A percentile compares a stretch with the other conserved stretches of the same genome.
These are phyloP conservation scores for Aurelia aurita DNA, from an alignment of 30 jellyfish, hydroid and myxozoan species.

Conservation along the genomic window DNA sequence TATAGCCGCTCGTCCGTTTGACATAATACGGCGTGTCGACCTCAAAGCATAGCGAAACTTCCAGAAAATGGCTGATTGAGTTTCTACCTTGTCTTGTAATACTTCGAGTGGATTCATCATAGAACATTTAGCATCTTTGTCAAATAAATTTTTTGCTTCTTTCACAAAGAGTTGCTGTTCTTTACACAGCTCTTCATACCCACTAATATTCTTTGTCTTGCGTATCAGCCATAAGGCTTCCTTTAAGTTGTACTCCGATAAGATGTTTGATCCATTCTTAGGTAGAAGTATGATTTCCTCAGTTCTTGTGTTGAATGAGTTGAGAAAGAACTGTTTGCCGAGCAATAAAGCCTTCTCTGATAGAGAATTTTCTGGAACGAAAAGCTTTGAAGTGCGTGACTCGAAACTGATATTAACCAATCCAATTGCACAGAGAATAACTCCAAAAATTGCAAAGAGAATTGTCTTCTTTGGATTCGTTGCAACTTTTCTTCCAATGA, in stretches of 20 bases:
- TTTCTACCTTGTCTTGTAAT: constrained; percentile 3
- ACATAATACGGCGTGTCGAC: constrained; percentile 40
- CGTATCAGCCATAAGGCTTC: constrained; percentile 44
- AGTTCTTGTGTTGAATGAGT: constrained; percentile 47
- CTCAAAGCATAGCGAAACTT: constrained; percentile 26
- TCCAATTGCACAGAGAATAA: constrained; percentile 41
- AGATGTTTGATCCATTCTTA: constrained; percentile 53
- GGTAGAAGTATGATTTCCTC: constrained; percentile 58
- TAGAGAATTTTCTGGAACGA: constrained; percentile 53
- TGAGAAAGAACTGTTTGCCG: constrained; percentile 50
- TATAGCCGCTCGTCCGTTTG: constrained; percentile 74
- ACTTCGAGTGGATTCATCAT: constrained; percentile 62
- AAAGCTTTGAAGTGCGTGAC: constrained; percentile 45
- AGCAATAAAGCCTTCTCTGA: constrained; percentile 50
- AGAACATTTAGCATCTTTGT: constrained; percentile 22
- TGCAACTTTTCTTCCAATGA: constrained; percentile 56
- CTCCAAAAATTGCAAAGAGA: constrained; percentile 10
- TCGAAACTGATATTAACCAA: constrained; percentile 33
- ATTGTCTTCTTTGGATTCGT: constrained; percentile 61
- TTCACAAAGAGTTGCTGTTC: constrained; percentile 28
- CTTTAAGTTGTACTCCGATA: not conserved
- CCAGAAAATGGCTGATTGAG: not conserved
- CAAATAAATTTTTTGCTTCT: not conserved
- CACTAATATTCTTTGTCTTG: constrained; percentile 24
- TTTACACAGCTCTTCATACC: constrained; percentile 46